phyloP scores from a whole-genome alignment of 2,113 vertebrate species.

The Calypte anna region DNA sequence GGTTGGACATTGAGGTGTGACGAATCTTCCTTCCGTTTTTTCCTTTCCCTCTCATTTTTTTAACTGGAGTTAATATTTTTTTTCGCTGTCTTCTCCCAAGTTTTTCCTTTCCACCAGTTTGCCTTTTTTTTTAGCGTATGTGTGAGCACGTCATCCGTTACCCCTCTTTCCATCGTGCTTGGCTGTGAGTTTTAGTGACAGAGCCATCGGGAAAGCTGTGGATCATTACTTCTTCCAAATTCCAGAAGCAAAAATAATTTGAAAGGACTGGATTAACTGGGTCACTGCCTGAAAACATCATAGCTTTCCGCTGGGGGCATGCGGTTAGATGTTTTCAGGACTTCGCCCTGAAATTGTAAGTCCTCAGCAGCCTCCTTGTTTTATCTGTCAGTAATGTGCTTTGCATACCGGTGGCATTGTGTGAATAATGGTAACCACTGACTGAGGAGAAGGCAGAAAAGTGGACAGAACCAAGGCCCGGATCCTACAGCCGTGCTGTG shows the following conservation, averaged over 20 bases:
- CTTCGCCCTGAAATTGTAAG: constrained; percentile 19
- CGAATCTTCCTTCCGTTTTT: neutral
- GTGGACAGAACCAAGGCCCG: neutral
- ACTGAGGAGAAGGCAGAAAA: neutral
- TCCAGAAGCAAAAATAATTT: constrained; percentile 47
- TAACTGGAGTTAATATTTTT: neutral
- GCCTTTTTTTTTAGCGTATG: neutral
- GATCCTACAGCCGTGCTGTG: neutral
- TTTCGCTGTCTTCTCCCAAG: neutral
- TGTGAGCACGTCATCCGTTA: neutral
- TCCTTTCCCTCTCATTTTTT: neutral
- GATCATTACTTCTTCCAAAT: constrained; percentile 1
- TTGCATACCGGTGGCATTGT: neutral
- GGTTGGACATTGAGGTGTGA: neutral
- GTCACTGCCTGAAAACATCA: constrained; percentile 18
- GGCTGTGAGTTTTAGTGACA: neutral
- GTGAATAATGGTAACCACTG: neutral
- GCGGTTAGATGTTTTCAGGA: neutral
- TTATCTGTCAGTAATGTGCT: neutral
- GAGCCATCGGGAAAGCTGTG: constrained; percentile 6
- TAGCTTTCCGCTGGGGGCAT: neutral
- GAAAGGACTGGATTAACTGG: constrained; percentile 26
- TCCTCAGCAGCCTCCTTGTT: neutral
- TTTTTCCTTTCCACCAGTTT: neutral
- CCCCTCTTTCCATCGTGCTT: neutral